Base-by-base conservation (phyloP, 2,113 vertebrate species). In the Dendrocopos noguchii region DNA sequence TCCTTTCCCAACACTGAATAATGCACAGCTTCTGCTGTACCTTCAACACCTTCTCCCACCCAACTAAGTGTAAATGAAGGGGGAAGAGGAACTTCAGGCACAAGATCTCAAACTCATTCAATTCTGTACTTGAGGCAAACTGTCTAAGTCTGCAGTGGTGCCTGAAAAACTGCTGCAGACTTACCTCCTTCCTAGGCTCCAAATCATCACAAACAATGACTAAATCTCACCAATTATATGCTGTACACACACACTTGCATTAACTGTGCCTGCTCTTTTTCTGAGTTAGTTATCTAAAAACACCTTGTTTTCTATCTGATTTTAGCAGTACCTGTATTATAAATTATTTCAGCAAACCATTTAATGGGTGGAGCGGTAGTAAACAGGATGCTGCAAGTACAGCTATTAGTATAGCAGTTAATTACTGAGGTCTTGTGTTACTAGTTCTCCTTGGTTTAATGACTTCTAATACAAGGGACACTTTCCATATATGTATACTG, bases 231-330 rank as follows among this genome's bases (percentile, higher is more conserved):
- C 31, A 33, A 31, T 73, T 66, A 24, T 4, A 36, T 3, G 8
- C 61, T 67, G 28, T 60, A 33, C 19, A 27, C 3, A 7, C 5
- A 13, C 27, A 55, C 81, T 74, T 76, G 36, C 24, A 65, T 50
- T 47, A 55, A 80, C n/a, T 18, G 7, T 17, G 27, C 24, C 34
- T 28, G 1, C 22, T 84, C 63, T 47, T 91, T 44, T 68, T 36
- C 55, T 28, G 22, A 70, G 27, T 86, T 60, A 72, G 53, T 75
- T 67, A 76, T 16, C 34, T 57, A 59, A 77, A 88, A 93, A 50
- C 16, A 80, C 14, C 50, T 87, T 70, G 52, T 82, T 93, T 93
- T 85, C 72, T 72, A 91, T 61, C 29, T 92, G 74, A 81, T 87
- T 86, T 87, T 71, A 87, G 46, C 52, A 87, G 87, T 59, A 87